phyloP scores from a whole-genome alignment of 2,888 invertebrate genomes.

The Hybos culiciformis region DNA sequence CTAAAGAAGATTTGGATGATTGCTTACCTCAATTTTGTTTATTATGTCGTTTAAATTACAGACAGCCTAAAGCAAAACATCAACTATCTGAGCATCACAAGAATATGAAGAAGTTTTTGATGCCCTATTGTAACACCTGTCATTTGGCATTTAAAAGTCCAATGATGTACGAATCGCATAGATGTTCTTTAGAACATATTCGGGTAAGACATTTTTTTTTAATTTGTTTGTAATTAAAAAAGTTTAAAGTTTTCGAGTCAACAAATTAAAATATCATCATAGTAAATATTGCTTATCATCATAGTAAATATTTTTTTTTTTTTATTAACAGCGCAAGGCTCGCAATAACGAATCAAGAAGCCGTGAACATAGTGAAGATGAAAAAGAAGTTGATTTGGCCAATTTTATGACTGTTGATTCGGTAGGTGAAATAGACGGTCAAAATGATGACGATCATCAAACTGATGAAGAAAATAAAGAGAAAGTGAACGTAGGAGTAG shows the following conservation, averaged over 20 bases:
- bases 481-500: slow-evolving; percentile 28
- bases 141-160: slow-evolving; percentile 66
- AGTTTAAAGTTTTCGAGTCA: too few species aligned
- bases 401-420: slow-evolving; percentile 83
- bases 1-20: slow-evolving; percentile 44
- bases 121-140: slow-evolving; percentile 69
- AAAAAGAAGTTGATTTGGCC: slow-evolving; percentile 60
- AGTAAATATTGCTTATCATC: too few species aligned
- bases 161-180: slow-evolving; percentile 73
- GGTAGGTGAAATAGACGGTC: slow-evolving; percentile 70
- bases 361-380: slow-evolving; percentile 51
- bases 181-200: slow-evolving; percentile 67
- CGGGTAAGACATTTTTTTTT: too few species aligned
- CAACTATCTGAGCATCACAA: slow-evolving; percentile 66
- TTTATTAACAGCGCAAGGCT: slow-evolving; percentile 41
- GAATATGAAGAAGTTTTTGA: slow-evolving; percentile 71
- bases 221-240: too few species aligned
- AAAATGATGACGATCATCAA: slow-evolving; percentile 26
- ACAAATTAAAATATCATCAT: too few species aligned
- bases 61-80: slow-evolving; percentile 62
- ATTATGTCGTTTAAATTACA: slow-evolving; percentile 61
- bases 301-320: background rate
- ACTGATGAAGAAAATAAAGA: slow-evolving; percentile 45
- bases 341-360: slow-evolving; percentile 40
- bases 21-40: slow-evolving; percentile 55